These are phyloP conservation scores for Arctocebus calabarensis DNA, from an alignment of 2,797 vertebrate species.

Conservation along the genomic window DNA sequence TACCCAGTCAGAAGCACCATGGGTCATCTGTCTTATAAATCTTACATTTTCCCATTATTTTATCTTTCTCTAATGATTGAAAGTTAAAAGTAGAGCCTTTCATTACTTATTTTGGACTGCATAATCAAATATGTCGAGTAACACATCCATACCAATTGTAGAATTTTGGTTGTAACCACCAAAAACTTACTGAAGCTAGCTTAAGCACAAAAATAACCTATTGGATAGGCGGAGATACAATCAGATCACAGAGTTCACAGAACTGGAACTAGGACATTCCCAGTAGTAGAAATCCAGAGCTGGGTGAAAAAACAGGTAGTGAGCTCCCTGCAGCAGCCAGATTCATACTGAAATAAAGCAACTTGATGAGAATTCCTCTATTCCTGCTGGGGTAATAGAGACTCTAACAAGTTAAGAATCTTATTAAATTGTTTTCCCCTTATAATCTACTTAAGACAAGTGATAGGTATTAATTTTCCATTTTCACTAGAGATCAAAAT, in stretches of 20 bases:
- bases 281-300: neutral
- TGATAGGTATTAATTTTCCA: neutral
- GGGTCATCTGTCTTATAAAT: neutral
- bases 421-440: neutral
- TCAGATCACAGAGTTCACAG: neutral
- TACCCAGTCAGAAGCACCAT: neutral
- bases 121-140: conserved; percentile 7
- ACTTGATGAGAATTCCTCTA: neutral
- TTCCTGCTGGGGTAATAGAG: neutral
- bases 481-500: neutral
- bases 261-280: neutral
- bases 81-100: neutral
- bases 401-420: neutral
- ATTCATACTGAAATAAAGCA: neutral
- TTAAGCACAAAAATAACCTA: neutral
- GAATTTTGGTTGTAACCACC: conserved; percentile 29
- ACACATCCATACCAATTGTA: neutral
- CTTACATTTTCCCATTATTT: neutral
- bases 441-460: neutral
- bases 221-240: neutral
- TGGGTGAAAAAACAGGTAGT: neutral
- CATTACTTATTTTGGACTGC: neutral
- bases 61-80: neutral
- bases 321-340: neutral
- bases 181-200: conserved; percentile 7